Percentiles rank a stretch among this genome's conserved stretches.
These are phyloP conservation scores for Sesia bembeciformis DNA, from an alignment of 2,888 invertebrate genomes.

Conservation along the genomic window DNA sequence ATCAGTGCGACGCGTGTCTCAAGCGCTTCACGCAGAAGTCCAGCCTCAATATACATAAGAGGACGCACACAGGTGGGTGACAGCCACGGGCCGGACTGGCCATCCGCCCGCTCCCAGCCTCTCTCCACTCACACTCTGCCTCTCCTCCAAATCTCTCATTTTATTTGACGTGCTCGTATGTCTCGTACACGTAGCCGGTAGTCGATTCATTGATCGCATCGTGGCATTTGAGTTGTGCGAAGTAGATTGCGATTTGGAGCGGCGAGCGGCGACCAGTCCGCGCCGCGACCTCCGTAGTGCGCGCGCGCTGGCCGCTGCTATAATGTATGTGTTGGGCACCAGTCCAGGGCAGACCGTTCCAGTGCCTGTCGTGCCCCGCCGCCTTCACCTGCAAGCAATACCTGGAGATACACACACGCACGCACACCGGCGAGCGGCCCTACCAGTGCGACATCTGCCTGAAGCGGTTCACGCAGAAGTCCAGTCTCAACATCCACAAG, in stretches of 20 bases:
- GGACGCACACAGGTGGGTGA: constrained; percentile 82
- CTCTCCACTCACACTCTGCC: constrained; percentile 34
- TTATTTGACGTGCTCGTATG: constrained; percentile 9
- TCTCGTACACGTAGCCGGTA: not conserved
- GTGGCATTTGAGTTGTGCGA: constrained; percentile 1
- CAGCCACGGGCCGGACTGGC: constrained; percentile 62
- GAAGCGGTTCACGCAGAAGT: constrained; percentile 88
- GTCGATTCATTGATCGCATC: not conserved
- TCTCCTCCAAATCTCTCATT: constrained; percentile 36
- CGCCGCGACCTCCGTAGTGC: constrained; percentile 61
- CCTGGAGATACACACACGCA: constrained; percentile 77
- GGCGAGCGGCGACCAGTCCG: constrained; percentile 68
- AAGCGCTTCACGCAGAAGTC: constrained; percentile 89
- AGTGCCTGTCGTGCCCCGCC: constrained; percentile 75
- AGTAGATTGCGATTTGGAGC: constrained; percentile 30
- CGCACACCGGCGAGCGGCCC: constrained; percentile 74
- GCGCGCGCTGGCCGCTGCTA: constrained; percentile 58
- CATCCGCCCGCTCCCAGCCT: constrained; percentile 43
- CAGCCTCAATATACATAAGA: constrained; percentile 86
- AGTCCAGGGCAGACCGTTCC: constrained; percentile 75
- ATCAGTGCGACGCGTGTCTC: constrained; percentile 83
- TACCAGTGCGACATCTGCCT: constrained; percentile 84
- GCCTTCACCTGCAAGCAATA: constrained; percentile 76
- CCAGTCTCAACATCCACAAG: constrained; percentile 87
- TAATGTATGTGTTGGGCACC: constrained; percentile 72